Conservation (phyloP, 2,113 vertebrate genomes). For the Megaceryle maxima region DNA sequence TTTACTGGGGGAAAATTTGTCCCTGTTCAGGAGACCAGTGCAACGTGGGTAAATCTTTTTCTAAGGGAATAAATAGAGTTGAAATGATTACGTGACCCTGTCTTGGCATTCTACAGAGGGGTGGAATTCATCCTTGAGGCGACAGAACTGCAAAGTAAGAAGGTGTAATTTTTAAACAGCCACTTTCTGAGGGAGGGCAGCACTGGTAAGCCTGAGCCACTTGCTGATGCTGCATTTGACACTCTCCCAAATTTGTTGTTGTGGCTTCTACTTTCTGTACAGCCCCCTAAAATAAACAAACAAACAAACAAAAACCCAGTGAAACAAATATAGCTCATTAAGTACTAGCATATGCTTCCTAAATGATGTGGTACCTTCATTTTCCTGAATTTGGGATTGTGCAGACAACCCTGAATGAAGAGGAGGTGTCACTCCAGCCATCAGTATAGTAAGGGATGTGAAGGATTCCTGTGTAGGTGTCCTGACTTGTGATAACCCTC, state of each 20-base stretch:
- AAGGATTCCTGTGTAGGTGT: background rate
- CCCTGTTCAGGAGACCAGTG: background rate
- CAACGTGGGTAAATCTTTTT: background rate
- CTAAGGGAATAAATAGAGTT: background rate
- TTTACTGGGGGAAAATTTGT: background rate
- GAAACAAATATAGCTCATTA: background rate
- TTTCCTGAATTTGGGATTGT: background rate
- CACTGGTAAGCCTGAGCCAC: background rate
- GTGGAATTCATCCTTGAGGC: background rate
- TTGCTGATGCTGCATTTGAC: background rate
- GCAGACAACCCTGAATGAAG: background rate
- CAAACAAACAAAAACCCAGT: background rate
- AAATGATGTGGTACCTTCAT: background rate
- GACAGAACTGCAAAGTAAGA: background rate
- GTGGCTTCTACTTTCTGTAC: background rate
- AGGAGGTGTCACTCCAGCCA: background rate
- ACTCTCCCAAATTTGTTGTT: background rate
- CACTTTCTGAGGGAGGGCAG: background rate
- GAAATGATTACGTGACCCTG: background rate
- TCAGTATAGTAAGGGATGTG: background rate
- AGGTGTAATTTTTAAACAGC: background rate
- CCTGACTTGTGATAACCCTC: background rate
- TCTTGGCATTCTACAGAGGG: background rate
- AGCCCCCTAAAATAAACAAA: background rate
- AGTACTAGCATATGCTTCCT: background rate